phyloP scores from a whole-genome alignment of 2,113 vertebrate genomes.

The Ceyx margarethae region DNA sequence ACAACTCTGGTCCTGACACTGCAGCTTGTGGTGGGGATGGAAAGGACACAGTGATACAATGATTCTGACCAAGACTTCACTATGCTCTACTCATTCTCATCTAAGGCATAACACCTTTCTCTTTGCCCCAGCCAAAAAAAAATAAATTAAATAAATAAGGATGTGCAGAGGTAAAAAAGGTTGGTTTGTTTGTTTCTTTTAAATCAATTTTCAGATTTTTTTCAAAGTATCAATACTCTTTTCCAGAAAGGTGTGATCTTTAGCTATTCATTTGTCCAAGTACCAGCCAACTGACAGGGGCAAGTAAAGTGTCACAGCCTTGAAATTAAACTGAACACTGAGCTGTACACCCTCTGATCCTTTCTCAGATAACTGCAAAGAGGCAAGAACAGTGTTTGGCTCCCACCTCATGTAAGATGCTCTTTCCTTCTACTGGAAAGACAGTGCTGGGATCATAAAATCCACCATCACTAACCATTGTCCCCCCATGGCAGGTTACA shows the following conservation, averaged over 20 bases:
- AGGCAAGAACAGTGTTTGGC: neutral
- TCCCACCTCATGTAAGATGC: neutral
- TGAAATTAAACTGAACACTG: neutral
- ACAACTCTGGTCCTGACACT: neutral
- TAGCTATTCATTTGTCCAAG: neutral
- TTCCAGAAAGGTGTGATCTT: neutral
- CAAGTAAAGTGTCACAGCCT: neutral
- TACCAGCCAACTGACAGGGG: neutral
- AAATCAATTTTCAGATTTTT: neutral
- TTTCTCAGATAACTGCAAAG: neutral
- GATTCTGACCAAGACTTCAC: neutral
- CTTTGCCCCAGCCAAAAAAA: neutral
- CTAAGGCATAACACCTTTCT: neutral
- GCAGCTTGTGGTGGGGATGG: neutral
- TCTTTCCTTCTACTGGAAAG: neutral
- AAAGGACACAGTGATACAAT: neutral
- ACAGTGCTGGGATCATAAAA: neutral
- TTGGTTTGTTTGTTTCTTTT: neutral
- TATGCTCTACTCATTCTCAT: neutral
- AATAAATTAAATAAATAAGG: accelerated
- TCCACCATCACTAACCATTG: too few species aligned
- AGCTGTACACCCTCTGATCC: neutral
- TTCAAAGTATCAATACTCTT: neutral
- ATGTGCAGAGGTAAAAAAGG: neutral
- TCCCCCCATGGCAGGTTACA: neutral